Conservation (phyloP, 2,888 invertebrate genomes). For the Thumatha senex region DNA sequence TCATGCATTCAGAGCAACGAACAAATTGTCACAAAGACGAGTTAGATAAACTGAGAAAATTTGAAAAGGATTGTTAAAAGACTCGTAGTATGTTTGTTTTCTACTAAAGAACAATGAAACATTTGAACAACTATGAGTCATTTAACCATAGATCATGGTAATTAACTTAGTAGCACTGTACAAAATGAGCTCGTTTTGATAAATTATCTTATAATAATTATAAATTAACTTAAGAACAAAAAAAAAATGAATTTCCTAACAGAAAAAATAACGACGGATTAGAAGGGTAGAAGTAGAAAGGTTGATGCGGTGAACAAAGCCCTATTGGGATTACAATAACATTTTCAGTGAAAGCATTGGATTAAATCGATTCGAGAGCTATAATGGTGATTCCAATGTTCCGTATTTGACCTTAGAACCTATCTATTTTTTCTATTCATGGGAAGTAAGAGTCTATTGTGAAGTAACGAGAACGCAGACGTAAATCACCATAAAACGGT, state of each 20-base stretch:
- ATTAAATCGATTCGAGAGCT: slow-evolving; percentile 51
- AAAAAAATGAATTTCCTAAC: not conserved
- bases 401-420: slow-evolving; percentile 58
- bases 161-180: no score
- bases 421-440: slow-evolving; percentile 62
- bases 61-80: slow-evolving; percentile 20
- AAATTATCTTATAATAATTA: no score
- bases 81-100: slow-evolving; percentile 15
- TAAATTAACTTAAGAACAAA: not conserved
- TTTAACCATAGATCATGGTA: no score
- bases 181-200: no score
- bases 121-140: no score
- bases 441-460: slow-evolving; percentile 52
- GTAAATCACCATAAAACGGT: slow-evolving; percentile 21
- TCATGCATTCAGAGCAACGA: slow-evolving; percentile 61
- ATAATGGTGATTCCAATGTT: slow-evolving; percentile 55
- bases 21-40: slow-evolving; percentile 44
- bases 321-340: slow-evolving; percentile 9
- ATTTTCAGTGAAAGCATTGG: slow-evolving; percentile 60
- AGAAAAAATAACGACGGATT: not conserved
- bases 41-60: slow-evolving; percentile 36
- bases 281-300: not conserved
- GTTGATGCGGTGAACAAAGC: not conserved
- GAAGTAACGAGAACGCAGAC: slow-evolving; percentile 20
- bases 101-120: no score